Conservation (phyloP, 92 coral and sea anemone genomes). For the Phenganax subtilis region DNA sequence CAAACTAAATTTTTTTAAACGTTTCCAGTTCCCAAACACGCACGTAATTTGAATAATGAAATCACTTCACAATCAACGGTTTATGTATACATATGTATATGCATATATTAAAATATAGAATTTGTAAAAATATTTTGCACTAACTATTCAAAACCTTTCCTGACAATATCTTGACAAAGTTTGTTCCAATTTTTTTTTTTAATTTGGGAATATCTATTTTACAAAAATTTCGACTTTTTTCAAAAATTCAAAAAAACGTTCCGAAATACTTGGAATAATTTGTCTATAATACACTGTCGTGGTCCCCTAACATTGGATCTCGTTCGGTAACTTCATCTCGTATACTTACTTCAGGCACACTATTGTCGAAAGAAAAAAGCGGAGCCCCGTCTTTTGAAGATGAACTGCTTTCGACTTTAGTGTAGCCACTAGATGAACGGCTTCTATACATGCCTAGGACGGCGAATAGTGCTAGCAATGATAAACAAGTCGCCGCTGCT, state of each 20-base stretch:
- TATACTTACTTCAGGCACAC: constrained; percentile 12
- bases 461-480: constrained; percentile 22
- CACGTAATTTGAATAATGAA: not conserved
- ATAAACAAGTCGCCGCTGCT: constrained; percentile 3
- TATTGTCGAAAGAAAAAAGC: not conserved
- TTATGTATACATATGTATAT: not conserved
- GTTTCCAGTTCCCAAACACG: not conserved
- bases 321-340: constrained; percentile 8
- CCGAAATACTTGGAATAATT: not conserved
- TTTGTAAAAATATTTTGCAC: constrained; percentile 15
- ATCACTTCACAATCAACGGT: not conserved
- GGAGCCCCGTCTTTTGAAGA: not conserved
- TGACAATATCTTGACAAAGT: too few relatives aligned
- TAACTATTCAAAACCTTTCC: constrained; percentile 5
- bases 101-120: constrained; percentile 35
- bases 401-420: constrained; percentile 3
- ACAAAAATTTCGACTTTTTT: not conserved
- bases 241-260: not conserved
- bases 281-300: not conserved
- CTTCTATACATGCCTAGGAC: not conserved
- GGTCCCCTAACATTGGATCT: constrained; percentile 2
- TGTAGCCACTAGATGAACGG: constrained; percentile 21
- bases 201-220: not conserved
- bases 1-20: too few relatives aligned
- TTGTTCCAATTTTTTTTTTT: too few relatives aligned